Evolutionary conservation across 2,888 invertebrate species (phyloP).

Genomic region (Cantharis flavilabris): DNA sequence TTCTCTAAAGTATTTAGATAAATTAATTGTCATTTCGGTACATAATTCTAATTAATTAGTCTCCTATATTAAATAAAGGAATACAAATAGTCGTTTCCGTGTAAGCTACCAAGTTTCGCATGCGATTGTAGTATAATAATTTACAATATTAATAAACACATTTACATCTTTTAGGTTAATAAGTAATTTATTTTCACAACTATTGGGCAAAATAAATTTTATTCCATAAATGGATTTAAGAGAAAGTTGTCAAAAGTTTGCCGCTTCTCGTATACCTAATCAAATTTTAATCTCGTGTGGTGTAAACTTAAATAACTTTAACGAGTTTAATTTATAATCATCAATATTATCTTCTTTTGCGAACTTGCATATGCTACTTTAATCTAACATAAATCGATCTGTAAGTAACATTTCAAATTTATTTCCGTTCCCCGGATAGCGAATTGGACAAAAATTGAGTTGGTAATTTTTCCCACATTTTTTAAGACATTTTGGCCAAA

Average conservation of each 20-base stretch:
- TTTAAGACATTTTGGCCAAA: neutral
- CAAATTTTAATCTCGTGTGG: slow-evolving; percentile 17
- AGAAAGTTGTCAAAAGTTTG: slow-evolving; percentile 25
- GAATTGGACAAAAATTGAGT: neutral
- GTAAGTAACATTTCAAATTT: neutral
- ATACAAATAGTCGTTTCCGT: neutral
- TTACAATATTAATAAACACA: neutral
- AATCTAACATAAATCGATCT: slow-evolving; percentile 8
- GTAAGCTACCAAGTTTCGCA: neutral
- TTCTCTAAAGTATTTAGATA: neutral
- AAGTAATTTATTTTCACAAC: slow-evolving; percentile 7
- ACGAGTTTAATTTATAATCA: slow-evolving; percentile 5
- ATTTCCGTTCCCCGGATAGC: neutral
- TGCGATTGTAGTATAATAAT: neutral
- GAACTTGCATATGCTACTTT: slow-evolving; percentile 12
- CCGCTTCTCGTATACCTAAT: slow-evolving; percentile 11
- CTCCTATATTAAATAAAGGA: neutral
- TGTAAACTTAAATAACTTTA: slow-evolving; percentile 13
- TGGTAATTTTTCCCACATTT: neutral
- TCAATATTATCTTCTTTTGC: slow-evolving; percentile 16
- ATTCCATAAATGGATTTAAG: slow-evolving; percentile 16
- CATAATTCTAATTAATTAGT: slow-evolving; percentile 2
- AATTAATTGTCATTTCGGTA: neutral
- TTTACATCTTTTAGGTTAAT: slow-evolving; percentile 7
- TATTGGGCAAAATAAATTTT: slow-evolving; percentile 16